These are phyloP conservation scores for Patella pellucida DNA, from an alignment of 2,888 invertebrate species.

Conservation along the genomic window DNA sequence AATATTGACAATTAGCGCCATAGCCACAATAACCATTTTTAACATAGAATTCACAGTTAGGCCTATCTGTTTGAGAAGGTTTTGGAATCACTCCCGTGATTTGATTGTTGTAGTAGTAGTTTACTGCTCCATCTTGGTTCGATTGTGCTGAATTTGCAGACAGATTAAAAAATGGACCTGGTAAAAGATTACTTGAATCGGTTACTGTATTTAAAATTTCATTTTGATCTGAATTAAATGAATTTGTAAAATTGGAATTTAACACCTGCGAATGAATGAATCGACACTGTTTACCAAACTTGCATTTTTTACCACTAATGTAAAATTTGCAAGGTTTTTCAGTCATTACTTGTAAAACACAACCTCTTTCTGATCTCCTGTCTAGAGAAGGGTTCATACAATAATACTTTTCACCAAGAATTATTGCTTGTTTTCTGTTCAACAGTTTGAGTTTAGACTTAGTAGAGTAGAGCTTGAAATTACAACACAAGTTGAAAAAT, in stretches of 20 bases:
- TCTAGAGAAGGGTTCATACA: too few relatives aligned
- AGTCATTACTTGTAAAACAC: conserved; percentile 19
- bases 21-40: conserved; percentile 48
- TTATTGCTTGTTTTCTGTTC: too few relatives aligned
- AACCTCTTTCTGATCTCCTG: neutral
- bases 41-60: conserved; percentile 48
- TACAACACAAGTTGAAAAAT: too few relatives aligned
- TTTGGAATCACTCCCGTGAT: neutral
- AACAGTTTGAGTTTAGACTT: too few relatives aligned
- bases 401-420: too few relatives aligned
- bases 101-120: neutral
- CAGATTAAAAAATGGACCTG: neutral
- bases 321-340: conserved; percentile 23
- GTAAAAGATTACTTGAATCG: neutral
- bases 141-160: neutral
- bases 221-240: neutral
- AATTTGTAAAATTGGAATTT: neutral
- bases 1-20: conserved; percentile 51
- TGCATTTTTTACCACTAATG: conserved; percentile 30
- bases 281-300: conserved; percentile 40
- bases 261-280: conserved; percentile 29
- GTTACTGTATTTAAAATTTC: neutral
- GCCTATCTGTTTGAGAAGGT: neutral
- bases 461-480: too few relatives aligned
- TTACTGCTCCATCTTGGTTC: neutral